A percentile compares a stretch with the other conserved stretches of the same genome.
These are phyloP conservation scores for Cnemophilus loriae DNA, from an alignment of 2,113 vertebrate species.

Conservation along the genomic window DNA sequence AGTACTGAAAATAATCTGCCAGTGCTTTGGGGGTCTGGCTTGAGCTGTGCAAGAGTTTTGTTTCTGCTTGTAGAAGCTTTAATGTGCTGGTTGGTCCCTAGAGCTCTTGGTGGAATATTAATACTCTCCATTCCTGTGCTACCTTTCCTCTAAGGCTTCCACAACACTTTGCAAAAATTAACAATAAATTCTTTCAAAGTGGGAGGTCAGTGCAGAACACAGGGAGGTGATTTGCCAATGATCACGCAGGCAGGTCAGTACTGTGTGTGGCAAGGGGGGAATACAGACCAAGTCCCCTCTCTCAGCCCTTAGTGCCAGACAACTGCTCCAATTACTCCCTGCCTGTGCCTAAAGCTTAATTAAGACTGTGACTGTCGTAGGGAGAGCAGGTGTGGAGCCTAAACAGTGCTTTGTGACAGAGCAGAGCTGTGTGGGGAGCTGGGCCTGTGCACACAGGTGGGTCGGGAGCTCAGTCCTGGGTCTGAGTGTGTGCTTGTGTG, in stretches of 20 bases:
- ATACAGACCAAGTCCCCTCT: neutral
- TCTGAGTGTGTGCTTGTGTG: neutral
- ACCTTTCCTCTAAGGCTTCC: neutral
- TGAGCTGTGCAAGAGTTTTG: neutral
- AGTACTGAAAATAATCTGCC: neutral
- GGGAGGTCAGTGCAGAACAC: neutral
- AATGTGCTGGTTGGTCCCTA: neutral
- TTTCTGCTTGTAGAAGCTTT: neutral
- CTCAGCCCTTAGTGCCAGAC: neutral
- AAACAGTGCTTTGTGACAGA: neutral
- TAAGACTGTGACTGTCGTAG: rapidly evolving
- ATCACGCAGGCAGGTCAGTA: rapidly evolving
- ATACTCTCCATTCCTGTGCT: neutral
- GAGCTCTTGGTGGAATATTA: neutral
- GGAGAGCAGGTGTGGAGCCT: neutral
- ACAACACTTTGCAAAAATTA: neutral
- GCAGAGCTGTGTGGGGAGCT: neutral
- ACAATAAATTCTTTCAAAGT: neutral
- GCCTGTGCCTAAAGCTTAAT: neutral
- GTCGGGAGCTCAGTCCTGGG: neutral
- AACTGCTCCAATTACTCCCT: neutral
- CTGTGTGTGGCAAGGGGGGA: neutral
- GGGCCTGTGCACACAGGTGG: neutral
- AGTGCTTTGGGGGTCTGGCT: neutral
- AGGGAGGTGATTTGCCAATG: neutral